A percentile compares a stretch with the other conserved stretches of the same genome.
These are phyloP conservation scores for Heterodera schachtii DNA, from an alignment of 1,140 invertebrate genomes.

Conservation along the genomic window DNA sequence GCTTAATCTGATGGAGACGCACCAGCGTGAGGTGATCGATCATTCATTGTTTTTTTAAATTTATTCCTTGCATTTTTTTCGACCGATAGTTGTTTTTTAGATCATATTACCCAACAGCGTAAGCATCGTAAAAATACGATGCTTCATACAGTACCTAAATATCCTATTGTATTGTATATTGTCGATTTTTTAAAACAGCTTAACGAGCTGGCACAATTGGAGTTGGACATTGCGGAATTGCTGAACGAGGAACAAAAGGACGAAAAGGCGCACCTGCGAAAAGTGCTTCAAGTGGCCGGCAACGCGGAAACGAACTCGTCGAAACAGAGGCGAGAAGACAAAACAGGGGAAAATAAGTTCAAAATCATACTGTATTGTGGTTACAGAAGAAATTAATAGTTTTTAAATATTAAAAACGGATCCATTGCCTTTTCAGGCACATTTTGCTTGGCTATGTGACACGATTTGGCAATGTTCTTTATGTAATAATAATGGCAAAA, in stretches of 20 bases:
- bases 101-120: too few species aligned
- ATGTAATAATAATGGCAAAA: constrained; percentile 3
- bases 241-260: constrained; percentile 7
- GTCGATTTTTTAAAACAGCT: too few species aligned
- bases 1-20: background rate
- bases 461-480: constrained; percentile 6
- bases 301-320: constrained; percentile 1
- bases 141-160: too few species aligned
- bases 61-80: background rate
- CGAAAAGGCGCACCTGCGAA: constrained; percentile 21
- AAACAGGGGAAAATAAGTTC: too few species aligned
- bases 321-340: background rate
- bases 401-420: background rate
- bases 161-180: too few species aligned
- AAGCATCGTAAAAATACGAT: too few species aligned
- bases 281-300: constrained; percentile 14
- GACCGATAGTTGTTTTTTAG: too few species aligned
- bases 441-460: constrained; percentile 9
- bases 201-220: constrained; percentile 14
- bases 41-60: background rate
- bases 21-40: constrained; percentile 15
- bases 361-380: too few species aligned
- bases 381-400: background rate
- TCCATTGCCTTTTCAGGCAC: constrained; percentile 13
- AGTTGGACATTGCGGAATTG: constrained; percentile 22